A percentile compares a stretch with the other conserved stretches of the same genome.
phyloP scores from a whole-genome alignment of 2,113 vertebrate genomes.

The Trematocara unimaculatum region DNA sequence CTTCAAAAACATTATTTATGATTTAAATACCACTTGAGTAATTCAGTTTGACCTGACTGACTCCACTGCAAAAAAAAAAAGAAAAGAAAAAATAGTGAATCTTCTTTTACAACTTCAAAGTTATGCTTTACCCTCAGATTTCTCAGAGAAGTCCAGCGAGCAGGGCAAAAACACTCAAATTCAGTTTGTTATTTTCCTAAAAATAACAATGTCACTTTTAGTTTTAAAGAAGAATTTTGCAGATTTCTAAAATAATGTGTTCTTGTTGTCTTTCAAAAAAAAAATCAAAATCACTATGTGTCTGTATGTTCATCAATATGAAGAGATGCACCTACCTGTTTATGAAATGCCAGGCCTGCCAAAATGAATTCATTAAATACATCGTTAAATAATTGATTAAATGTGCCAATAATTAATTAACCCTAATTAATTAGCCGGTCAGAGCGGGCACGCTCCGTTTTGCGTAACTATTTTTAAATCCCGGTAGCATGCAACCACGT shows the following conservation, averaged over 20 bases:
- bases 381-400: background rate
- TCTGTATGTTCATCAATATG: background rate
- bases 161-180: background rate
- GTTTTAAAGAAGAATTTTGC: background rate
- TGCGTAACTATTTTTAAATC: too few relatives aligned
- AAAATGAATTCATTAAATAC: background rate
- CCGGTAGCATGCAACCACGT: too few relatives aligned
- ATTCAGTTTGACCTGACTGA: background rate
- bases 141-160: background rate
- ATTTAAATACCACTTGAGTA: background rate
- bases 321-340: background rate
- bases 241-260: background rate
- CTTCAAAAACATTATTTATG: background rate
- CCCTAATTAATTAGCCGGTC: too few relatives aligned
- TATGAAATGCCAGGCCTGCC: background rate
- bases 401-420: background rate
- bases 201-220: background rate
- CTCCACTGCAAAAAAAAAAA: background rate
- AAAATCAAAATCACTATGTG: background rate
- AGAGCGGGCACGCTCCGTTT: too few relatives aligned
- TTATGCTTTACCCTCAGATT: background rate
- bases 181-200: background rate
- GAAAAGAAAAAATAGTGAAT: background rate
- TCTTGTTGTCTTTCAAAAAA: background rate
- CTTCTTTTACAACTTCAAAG: background rate